Percentiles rank a stretch among this genome's conserved stretches.
phyloP scores from a whole-genome alignment of 2,113 vertebrate species.

The Psettodes erumei region DNA sequence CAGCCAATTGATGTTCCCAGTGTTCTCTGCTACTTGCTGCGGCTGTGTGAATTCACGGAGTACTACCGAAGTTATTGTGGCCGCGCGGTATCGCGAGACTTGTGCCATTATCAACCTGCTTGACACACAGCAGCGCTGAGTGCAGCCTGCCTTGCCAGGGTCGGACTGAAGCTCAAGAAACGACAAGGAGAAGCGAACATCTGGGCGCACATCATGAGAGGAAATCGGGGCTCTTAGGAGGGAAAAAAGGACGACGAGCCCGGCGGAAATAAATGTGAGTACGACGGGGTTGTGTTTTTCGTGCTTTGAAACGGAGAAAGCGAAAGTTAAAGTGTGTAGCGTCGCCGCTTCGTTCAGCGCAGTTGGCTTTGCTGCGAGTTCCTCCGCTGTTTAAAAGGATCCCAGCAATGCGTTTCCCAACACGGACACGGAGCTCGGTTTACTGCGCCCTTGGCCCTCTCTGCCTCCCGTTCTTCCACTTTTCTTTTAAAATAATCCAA shows the following conservation, averaged over 20 bases:
- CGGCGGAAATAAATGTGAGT: constrained; percentile 76
- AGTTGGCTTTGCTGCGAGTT: constrained; percentile 76
- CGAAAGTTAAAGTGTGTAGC: constrained; percentile 79
- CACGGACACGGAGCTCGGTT: constrained; percentile 69
- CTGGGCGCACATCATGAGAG: constrained; percentile 85
- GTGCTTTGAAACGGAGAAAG: constrained; percentile 43
- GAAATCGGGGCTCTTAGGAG: constrained; percentile 64
- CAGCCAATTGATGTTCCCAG: constrained; percentile 56
- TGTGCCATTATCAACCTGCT: constrained; percentile 89
- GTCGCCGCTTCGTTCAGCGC: constrained; percentile 70
- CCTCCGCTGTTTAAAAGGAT: constrained; percentile 79
- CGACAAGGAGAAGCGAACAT: constrained; percentile 83
- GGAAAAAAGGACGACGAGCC: constrained; percentile 54
- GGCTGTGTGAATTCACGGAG: constrained; percentile 82
- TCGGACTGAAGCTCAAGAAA: constrained; percentile 81
- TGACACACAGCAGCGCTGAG: constrained; percentile 82
- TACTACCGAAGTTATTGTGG: constrained; percentile 82
- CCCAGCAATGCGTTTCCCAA: constrained; percentile 65
- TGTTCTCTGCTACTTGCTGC: constrained; percentile 80
- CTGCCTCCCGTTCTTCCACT: constrained; percentile 35
- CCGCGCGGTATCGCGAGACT: constrained; percentile 88
- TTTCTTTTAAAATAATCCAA: neutral
- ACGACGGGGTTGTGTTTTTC: constrained; percentile 21
- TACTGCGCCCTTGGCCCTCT: constrained; percentile 57
- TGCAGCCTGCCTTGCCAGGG: constrained; percentile 82